Percentiles rank a stretch among this genome's conserved stretches.
phyloP scores from a whole-genome alignment of 2,113 vertebrate genomes.

The Rattus rattus region DNA sequence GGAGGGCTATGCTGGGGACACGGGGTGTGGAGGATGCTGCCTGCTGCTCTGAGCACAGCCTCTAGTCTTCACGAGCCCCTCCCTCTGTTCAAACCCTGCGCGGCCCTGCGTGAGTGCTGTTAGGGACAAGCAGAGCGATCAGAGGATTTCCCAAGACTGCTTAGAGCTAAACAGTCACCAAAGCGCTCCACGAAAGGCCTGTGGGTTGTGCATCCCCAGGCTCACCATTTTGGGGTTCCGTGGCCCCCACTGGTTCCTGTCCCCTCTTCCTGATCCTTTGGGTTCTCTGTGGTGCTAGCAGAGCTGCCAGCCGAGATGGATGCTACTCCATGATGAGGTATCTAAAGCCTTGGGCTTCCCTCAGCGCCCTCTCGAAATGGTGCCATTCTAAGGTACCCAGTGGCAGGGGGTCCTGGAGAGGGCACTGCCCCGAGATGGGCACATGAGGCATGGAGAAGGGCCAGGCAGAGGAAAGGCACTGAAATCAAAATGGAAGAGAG shows the following conservation, averaged over 20 bases:
- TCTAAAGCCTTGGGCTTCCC: neutral
- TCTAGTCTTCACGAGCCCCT: neutral
- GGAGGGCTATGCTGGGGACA: neutral
- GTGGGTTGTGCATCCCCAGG: too few relatives aligned
- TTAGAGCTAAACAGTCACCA: neutral
- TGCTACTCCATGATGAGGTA: neutral
- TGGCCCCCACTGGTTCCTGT: neutral
- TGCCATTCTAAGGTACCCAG: accelerated
- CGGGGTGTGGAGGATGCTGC: too few relatives aligned
- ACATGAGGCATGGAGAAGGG: neutral
- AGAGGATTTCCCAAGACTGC: neutral
- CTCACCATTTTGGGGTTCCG: neutral
- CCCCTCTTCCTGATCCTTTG: neutral
- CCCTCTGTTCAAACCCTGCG: neutral
- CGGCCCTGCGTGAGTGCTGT: neutral
- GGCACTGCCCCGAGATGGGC: neutral
- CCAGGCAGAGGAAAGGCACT: neutral
- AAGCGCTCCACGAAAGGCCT: neutral
- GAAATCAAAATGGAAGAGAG: too few relatives aligned
- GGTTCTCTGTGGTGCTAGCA: neutral
- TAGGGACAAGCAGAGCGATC: neutral
- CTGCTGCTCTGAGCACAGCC: neutral
- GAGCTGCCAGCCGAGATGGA: neutral
- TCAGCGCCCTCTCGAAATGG: neutral
- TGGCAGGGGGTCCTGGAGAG: neutral